Evolutionary conservation across 2,113 vertebrate genomes (phyloP), one percentile per base, ranked within the genome.

Genomic region (Hiodon tergisus): DNA sequence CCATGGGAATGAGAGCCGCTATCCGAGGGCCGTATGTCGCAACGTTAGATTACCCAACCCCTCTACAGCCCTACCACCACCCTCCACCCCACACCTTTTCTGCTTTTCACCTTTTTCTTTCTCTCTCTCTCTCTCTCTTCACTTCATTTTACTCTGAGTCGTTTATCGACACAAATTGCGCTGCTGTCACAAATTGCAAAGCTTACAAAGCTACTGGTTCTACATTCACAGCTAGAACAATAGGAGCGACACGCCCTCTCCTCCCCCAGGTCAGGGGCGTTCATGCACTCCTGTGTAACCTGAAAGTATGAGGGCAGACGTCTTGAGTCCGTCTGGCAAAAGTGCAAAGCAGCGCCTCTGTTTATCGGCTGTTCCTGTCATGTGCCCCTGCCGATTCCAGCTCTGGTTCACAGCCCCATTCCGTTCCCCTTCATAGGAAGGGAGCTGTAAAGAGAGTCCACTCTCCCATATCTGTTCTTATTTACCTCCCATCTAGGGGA

Each of bases 41-140:
- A 16, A 48, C 58, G 58, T 76, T 70, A 76, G 69, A 61, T 47
- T 57, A 68, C 59, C 61, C n/a, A 11, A 31, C 4, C 72, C 78
- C 76, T 59, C n/a, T n/a, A n/a, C n/a, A n/a, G n/a, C n/a, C 31
- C 31, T 31, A 31, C 31, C 31, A 31, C 31, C 31, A 31, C 17
- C 72, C 66, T 71, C 76, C 48, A 55, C 8, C 78, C 82, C 85
- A 82, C 10, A 11, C 78, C 59, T 13, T 14, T 48, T 5, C 14
- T 9, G 46, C 69, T 55, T 74, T 46, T 51, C 14, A n/a, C 55
- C 46, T 58, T 8, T 3, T 54, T 60, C 47, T 67, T 55, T 66
- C 7, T 4, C 48, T 60, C 47, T 67, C 6, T 65, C 17, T 31
- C 68, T 50, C 58, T 76, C 67, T 31, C 10, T 50, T 68, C 50